Conservation (phyloP, 2,113 vertebrate genomes). For the Hemiprocne comata region DNA sequence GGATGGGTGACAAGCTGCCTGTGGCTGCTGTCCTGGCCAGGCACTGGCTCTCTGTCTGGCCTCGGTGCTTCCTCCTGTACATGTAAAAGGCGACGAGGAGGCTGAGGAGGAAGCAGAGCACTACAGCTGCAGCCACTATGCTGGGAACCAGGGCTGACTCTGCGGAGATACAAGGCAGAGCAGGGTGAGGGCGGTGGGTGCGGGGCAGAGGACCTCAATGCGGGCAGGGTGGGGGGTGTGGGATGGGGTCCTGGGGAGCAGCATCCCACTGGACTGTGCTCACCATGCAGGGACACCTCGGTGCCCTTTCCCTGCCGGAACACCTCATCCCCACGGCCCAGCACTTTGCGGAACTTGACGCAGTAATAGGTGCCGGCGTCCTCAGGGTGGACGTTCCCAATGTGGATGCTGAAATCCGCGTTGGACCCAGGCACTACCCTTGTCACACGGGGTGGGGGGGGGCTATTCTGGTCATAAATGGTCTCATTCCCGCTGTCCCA, state of each 20-base stretch:
- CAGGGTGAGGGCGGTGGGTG: not conserved
- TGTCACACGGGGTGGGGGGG: fast-evolving
- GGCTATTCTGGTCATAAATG: fast-evolving
- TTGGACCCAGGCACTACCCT: fast-evolving
- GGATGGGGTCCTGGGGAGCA: not conserved
- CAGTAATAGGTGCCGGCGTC: slow-evolving; percentile 28
- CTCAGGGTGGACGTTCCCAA: not conserved
- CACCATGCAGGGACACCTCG: not conserved
- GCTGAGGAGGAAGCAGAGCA: not conserved
- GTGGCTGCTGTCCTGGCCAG: fast-evolving
- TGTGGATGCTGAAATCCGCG: not conserved
- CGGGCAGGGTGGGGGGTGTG: not conserved
- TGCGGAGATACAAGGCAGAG: not conserved
- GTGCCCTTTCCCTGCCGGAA: fast-evolving
- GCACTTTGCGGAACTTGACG: fast-evolving
- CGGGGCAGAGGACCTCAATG: fast-evolving
- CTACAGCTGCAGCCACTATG: not conserved
- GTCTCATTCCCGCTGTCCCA: not conserved
- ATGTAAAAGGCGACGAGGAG: not conserved
- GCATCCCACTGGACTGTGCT: fast-evolving
- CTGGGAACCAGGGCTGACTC: not conserved
- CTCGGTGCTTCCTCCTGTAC: not conserved
- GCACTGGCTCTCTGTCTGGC: fast-evolving
- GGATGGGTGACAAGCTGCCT: not conserved
- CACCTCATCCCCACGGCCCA: fast-evolving